These are phyloP conservation scores for Chorisops tibialis DNA, from an alignment of 2,888 invertebrate genomes.

Conservation along the genomic window DNA sequence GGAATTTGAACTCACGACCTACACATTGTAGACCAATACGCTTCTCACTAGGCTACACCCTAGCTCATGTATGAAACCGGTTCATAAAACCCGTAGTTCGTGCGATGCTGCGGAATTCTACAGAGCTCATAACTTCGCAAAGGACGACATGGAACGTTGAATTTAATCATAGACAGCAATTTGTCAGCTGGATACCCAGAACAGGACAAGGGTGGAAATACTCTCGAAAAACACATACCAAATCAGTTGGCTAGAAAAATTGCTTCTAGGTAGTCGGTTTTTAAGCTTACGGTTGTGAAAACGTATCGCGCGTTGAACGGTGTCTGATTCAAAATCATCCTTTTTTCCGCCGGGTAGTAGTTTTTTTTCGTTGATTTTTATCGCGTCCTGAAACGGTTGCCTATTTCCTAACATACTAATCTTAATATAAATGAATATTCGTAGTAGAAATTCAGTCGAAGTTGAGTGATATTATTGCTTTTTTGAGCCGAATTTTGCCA, in stretches of 20 bases:
- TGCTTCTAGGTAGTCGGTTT: constrained; percentile 31
- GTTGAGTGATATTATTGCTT: neutral
- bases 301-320: constrained; percentile 21
- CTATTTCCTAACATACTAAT: neutral
- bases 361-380: too few relatives aligned
- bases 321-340: neutral
- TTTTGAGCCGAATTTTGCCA: too few relatives aligned
- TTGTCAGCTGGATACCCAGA: neutral
- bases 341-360: neutral
- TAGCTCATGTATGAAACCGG: too few relatives aligned
- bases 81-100: too few relatives aligned
- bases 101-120: too few relatives aligned
- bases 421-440: neutral
- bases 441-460: neutral
- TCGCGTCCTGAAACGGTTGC: too few relatives aligned
- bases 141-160: too few relatives aligned
- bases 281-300: constrained; percentile 35
- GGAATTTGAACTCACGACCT: too few relatives aligned
- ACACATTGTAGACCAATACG: too few relatives aligned
- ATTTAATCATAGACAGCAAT: too few relatives aligned
- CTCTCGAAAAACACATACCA: constrained; percentile 9
- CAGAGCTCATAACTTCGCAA: too few relatives aligned
- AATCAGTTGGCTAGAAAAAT: constrained; percentile 23
- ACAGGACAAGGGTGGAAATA: constrained; percentile 14
- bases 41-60: too few relatives aligned